Conservation (phyloP, 2,113 vertebrate species). For the Nyctibius bracteatus region DNA sequence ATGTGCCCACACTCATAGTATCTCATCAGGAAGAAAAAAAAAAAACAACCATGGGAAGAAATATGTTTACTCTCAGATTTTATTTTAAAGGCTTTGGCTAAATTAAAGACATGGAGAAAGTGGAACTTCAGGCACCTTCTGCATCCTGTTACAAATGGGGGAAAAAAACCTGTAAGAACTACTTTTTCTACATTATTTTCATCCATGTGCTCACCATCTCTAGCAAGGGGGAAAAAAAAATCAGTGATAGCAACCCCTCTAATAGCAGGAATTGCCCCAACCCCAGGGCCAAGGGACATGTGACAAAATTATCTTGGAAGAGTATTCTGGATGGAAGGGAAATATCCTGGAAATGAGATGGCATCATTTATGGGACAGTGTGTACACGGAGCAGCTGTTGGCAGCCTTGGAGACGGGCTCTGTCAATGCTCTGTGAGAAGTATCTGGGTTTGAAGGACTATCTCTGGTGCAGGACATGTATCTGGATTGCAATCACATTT, state of each 20-base stretch:
- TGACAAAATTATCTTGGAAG: background rate
- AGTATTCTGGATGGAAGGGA: background rate
- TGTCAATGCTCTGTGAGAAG: rapidly evolving
- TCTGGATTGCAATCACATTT: background rate
- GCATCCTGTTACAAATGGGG: background rate
- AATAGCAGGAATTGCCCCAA: background rate
- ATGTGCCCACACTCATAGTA: background rate
- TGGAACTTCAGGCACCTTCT: background rate
- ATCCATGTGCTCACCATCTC: background rate
- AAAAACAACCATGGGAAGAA: background rate
- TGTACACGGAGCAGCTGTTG: background rate
- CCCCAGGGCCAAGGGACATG: background rate
- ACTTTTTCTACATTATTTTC: background rate
- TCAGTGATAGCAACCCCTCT: background rate
- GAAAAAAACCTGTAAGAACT: background rate
- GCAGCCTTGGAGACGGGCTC: background rate
- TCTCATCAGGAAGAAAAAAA: background rate
- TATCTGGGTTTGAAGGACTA: background rate
- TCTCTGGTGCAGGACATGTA: background rate
- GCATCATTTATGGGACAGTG: background rate
- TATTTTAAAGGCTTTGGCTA: background rate
- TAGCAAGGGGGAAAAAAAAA: background rate
- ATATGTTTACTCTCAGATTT: background rate
- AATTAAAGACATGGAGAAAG: background rate
- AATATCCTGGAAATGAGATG: background rate